Evolutionary conservation across 2,113 vertebrate species (phyloP).

Genomic region (Aegithalos caudatus): DNA sequence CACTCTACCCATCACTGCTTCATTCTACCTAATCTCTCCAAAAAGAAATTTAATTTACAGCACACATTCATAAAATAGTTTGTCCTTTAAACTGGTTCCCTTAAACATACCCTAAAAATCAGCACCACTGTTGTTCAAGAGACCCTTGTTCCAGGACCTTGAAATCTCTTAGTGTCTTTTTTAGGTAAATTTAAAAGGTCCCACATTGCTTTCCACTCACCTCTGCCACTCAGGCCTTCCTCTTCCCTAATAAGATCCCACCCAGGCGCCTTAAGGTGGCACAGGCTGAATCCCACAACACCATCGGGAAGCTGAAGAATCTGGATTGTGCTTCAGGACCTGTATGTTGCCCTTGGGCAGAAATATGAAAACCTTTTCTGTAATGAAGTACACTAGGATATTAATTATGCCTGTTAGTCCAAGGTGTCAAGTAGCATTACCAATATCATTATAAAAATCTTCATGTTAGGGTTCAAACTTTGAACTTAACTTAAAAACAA

Average conservation of each 20-base stretch:
- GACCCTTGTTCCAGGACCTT: background rate
- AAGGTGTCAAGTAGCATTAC: background rate
- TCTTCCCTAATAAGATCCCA: background rate
- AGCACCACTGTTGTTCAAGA: background rate
- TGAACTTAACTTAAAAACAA: background rate
- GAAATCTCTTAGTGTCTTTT: background rate
- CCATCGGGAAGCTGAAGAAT: background rate
- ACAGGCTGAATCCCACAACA: background rate
- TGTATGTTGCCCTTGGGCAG: background rate
- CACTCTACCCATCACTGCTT: background rate
- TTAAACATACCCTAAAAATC: background rate
- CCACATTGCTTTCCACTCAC: background rate
- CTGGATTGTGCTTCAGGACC: background rate
- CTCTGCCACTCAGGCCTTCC: background rate
- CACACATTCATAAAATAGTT: background rate
- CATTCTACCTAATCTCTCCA: background rate
- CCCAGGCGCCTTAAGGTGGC: background rate
- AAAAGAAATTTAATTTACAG: background rate
- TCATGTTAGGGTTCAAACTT: background rate
- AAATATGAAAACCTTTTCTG: background rate
- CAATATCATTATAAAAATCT: background rate
- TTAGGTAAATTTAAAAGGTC: background rate
- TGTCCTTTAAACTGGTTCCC: background rate
- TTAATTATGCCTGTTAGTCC: background rate
- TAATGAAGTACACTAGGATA: background rate